Conservation (phyloP, 2,797 vertebrate species). For the Neostethus bicornis region DNA sequence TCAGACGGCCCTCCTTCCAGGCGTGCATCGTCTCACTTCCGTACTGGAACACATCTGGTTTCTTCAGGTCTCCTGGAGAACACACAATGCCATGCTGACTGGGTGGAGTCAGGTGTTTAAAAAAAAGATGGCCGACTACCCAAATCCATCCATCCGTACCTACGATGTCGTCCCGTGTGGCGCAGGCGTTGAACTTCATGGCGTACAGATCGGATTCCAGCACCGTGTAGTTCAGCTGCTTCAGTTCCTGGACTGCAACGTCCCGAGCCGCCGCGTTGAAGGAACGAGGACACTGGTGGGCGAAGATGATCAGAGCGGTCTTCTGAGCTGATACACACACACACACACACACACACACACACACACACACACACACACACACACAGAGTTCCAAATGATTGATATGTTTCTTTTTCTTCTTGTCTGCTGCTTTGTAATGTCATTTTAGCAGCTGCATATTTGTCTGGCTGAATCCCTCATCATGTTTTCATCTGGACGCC, state of each 20-base stretch:
- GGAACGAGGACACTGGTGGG: slow-evolving; percentile 86
- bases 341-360: too few species aligned
- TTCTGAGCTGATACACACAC: slow-evolving; percentile 45
- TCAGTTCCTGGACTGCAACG: slow-evolving; percentile 75
- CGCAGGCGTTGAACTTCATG: slow-evolving; percentile 84
- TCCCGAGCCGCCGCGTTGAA: slow-evolving; percentile 82
- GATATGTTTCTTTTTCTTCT: too few species aligned
- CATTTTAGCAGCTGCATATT: too few species aligned
- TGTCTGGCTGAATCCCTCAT: too few species aligned
- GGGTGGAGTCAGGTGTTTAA: too few species aligned
- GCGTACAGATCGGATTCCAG: slow-evolving; percentile 86
- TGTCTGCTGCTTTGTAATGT: too few species aligned
- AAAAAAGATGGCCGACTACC: too few species aligned
- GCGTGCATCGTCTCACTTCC: slow-evolving; percentile 78
- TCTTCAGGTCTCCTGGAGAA: slow-evolving; percentile 77
- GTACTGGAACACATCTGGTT: slow-evolving; percentile 81
- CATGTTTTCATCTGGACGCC: too few species aligned
- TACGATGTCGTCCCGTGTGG: slow-evolving; percentile 82
- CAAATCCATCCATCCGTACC: too few species aligned
- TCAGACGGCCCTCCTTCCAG: slow-evolving; percentile 77
- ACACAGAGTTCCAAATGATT: too few species aligned
- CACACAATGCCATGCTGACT: not conserved
- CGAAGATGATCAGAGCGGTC: slow-evolving; percentile 87
- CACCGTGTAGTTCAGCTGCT: slow-evolving; percentile 80
- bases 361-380: too few species aligned